Percentiles rank a stretch among this genome's conserved stretches.
Evolutionary conservation across 2,888 invertebrate species (phyloP).

Genomic region (Lutraria lutraria): DNA sequence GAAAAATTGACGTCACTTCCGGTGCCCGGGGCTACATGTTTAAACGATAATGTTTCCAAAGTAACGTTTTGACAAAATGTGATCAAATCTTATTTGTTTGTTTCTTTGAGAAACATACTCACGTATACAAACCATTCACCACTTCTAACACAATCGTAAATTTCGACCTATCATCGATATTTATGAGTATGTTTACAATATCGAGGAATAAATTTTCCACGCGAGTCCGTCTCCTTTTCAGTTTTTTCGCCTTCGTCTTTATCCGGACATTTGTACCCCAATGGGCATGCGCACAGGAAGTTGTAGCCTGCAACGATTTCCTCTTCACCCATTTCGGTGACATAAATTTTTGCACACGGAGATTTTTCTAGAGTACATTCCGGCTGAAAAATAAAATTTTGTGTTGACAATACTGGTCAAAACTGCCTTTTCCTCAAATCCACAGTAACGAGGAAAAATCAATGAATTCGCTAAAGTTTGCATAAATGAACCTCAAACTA

Average conservation of each 20-base stretch:
- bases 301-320: conserved; percentile 62
- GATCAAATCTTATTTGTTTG: no score
- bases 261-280: conserved; percentile 73
- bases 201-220: conserved; percentile 60
- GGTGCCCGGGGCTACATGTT: no score
- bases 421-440: no score
- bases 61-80: no score
- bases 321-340: conserved; percentile 58
- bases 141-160: neutral
- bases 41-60: no score
- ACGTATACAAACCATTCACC: no score
- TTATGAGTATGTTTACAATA: conserved; percentile 60
- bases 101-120: no score
- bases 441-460: no score
- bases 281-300: conserved; percentile 76
- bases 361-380: conserved; percentile 50
- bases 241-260: conserved; percentile 63
- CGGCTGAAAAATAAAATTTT: conserved; percentile 38
- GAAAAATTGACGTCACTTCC: no score
- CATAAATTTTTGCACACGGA: conserved; percentile 73
- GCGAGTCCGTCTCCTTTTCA: conserved; percentile 48
- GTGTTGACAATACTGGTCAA: neutral
- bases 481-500: no score
- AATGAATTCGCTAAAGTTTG: no score
- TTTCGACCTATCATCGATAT: neutral